Evolutionary conservation across 2,797 vertebrate species (phyloP), one percentile per base, ranked within the genome.

Genomic region (Sebastes iracundus): DNA sequence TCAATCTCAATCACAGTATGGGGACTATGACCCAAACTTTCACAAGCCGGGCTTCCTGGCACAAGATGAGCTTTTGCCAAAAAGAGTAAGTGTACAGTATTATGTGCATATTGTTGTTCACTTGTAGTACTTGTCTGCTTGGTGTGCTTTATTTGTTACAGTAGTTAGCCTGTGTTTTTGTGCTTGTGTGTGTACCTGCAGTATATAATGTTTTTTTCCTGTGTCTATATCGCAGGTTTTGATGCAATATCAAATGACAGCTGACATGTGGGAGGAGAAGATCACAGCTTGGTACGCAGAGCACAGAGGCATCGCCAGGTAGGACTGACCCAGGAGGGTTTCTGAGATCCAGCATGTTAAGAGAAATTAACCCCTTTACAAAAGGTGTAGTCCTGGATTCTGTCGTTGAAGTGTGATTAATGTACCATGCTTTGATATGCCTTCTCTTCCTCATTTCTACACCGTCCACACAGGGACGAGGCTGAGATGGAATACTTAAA

Each of bases 231-330:
- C 2, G 2, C 66, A 95, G 94, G 93, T 94, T 80, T 88, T 94
- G 83, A 94, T 93, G 96, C 97, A 98, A 80, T 99, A 98, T 87
- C 98, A 99, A 92, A 97, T 99, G 97, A 99, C 98, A 69, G 95
- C 97, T 62, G 97, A 97, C 90, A 99, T 98, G 98, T 99, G 98
- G 98, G 97, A 99, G 86, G 97, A 98, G 85, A 98, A 97, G 91
- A 98, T 99, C 84, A 98, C 97, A 10, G 97, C 97, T 70, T 98
- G 97, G 97, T 97, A 99, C 64, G 97, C 97, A 61, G 97, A 97
- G 76, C 97, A 99, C 93, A 95, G 97, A 92, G 97, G 97, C n/a
- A 97, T 97, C 2, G 97, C 97, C 93, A 98, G 97, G 98, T 98
- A 95, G 64, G 83, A 61, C 80, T 46, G 46, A 63, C 46, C 53